Percentiles rank a stretch among this genome's conserved stretches.
phyloP scores from a whole-genome alignment of 2,888 invertebrate species.

The Camptogramma bilineatum region DNA sequence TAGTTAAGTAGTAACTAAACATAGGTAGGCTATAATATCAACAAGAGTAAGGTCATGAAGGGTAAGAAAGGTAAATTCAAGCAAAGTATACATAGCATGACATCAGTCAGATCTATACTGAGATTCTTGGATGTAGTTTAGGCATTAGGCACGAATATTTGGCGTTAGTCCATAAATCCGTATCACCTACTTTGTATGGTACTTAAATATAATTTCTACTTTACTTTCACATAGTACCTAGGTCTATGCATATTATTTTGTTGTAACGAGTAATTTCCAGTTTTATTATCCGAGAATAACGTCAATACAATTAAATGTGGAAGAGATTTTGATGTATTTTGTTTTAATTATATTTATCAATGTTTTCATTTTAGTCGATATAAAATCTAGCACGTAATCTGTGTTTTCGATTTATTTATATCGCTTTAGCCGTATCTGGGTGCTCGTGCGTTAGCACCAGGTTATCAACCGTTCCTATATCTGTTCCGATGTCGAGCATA shows the following conservation, averaged over 20 bases:
- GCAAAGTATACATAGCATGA: too few relatives aligned
- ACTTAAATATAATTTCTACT: too few relatives aligned
- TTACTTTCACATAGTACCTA: too few relatives aligned
- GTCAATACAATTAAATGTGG: background rate
- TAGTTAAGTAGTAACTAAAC: too few relatives aligned
- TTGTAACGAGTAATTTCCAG: background rate
- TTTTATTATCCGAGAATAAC: background rate
- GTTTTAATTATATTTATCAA: background rate
- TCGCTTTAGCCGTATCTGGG: slow-evolving; percentile 46
- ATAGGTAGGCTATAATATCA: too few relatives aligned
- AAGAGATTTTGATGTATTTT: background rate
- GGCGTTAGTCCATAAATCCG: background rate
- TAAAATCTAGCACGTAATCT: background rate
- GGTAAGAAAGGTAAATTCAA: too few relatives aligned
- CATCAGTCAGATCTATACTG: too few relatives aligned
- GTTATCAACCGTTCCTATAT: slow-evolving; percentile 53
- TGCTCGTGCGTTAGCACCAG: slow-evolving; percentile 55
- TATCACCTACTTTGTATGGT: background rate
- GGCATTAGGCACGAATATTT: background rate
- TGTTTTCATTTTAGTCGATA: background rate
- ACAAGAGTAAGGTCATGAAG: too few relatives aligned
- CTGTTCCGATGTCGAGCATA: slow-evolving; percentile 44
- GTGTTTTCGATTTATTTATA: slow-evolving; percentile 41
- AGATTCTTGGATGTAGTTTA: too few relatives aligned
- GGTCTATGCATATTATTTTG: background rate